A percentile compares a stretch with the other conserved stretches of the same genome.
These are phyloP conservation scores for Actenoides lindsayi DNA, from an alignment of 2,113 vertebrate species.

Conservation along the genomic window DNA sequence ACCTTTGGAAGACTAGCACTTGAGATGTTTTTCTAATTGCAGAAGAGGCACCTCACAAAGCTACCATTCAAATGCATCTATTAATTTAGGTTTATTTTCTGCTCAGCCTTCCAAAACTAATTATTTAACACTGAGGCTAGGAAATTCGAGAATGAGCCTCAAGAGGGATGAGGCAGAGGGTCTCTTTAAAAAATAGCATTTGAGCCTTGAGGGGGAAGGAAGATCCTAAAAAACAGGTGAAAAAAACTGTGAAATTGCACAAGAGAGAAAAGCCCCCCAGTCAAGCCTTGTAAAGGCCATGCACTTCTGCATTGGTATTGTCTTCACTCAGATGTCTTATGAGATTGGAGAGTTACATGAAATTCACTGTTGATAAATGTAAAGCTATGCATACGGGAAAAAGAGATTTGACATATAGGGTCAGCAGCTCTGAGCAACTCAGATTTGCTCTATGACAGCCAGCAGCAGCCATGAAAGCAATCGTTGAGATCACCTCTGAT, in stretches of 20 bases:
- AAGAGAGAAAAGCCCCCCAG: neutral
- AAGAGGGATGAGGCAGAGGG: neutral
- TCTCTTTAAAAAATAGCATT: neutral
- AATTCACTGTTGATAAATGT: neutral
- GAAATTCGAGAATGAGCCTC: neutral
- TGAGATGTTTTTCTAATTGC: slow-evolving; percentile 63
- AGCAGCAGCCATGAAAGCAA: neutral
- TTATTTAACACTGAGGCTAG: slow-evolving; percentile 42
- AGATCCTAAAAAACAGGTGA: neutral
- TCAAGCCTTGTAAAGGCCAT: neutral
- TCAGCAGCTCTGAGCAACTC: neutral
- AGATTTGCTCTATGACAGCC: neutral
- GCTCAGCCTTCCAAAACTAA: slow-evolving; percentile 53
- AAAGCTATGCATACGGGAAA: neutral
- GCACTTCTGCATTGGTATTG: neutral
- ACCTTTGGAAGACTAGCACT: slow-evolving; percentile 49
- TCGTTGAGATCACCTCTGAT: neutral
- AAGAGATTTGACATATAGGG: neutral
- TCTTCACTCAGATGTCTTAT: neutral
- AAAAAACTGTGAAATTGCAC: neutral
- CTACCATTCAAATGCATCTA: slow-evolving; percentile 26
- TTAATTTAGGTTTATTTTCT: slow-evolving; percentile 70
- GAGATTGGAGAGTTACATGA: neutral
- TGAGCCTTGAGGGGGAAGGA: neutral
- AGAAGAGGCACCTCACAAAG: slow-evolving; percentile 32